Evolutionary conservation across 2,113 vertebrate genomes (phyloP), one percentile per base, ranked within the genome.

Genomic region (Corythoichthys intestinalis): DNA sequence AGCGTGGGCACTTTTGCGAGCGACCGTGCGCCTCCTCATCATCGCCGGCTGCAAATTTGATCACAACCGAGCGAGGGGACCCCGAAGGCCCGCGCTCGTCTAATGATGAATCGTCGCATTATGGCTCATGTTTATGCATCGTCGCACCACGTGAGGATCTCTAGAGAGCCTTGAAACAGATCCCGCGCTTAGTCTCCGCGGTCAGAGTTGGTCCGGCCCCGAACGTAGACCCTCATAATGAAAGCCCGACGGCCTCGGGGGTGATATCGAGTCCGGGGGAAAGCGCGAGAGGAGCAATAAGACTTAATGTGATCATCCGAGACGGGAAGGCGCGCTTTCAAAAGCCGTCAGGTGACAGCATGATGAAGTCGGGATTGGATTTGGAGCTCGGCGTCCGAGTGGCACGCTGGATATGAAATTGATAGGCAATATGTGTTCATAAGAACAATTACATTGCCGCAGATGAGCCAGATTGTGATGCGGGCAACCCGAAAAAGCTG

Each of bases 281-380:
- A 88, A 82, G 85, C 74, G 72, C 86, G 82, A 83, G 87, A 90
- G 87, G 81, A 88, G 91, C 91, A 91, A 92, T 93, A 92, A 91
- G 69, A 71, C 85, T 58, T 92, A 92, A 92, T 92, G 80, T 80
- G 85, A 92, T 92, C 86, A 92, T 80, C 89, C 34, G 34, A 58
- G 88, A 37, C 56, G 56, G 56, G 88, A 87, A 91, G 86, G 81
- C 81, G 87, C 79, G 85, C 50, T 80, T 80, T 81, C 80, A 83
- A 76, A 86, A 86, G 71, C 79, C 66, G 80, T 70, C 83, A 89
- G 88, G 89, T 88, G 88, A 91, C 86, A 91, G 83, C 79, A 78
- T 88, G 85, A 87, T 86, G 83, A 91, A 85, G 82, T 86, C 88
- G 87, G 81, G 86, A 90, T 86, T 87, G 86, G 78, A 84, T 89